Evolutionary conservation across 2,888 invertebrate genomes (phyloP), one percentile per base, ranked within the genome.

Genomic region (Macroteleia sp.): DNA sequence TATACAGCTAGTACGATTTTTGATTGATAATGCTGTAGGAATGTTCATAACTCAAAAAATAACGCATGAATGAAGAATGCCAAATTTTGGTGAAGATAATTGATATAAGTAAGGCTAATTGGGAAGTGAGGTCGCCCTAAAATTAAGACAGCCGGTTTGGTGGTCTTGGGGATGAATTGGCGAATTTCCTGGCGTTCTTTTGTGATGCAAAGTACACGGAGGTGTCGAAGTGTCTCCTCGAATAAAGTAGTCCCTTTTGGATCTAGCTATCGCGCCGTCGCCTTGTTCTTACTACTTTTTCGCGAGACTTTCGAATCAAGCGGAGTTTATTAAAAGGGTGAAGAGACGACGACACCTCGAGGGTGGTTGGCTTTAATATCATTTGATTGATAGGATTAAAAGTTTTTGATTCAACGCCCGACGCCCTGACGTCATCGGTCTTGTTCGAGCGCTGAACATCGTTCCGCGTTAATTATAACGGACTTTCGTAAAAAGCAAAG

Each of bases 331-430:
- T 88, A 88, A 88, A 89, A 87, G 88, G 87, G 88, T 87, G 83
- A 87, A 86, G 82, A 54, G 44, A n/a, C n/a, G n/a, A n/a, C n/a
- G n/a, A n/a, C n/a, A n/a, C n/a, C n/a, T 59, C 57, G 57, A 66
- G 76, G 78, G 78, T 61, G 74, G 64, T 75, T 70, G 59, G 64
- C 74, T 73, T 74, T 74, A 73, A 73, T 88, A 88, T 88, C 85
- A 83, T 86, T 88, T 88, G 87, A 89, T 89, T 88, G 87, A 87
- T 87, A 85, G 86, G 85, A 88, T 89, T 89, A 88, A 82, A 84
- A 83, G 76, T 86, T 84, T 84, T 81, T 69, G 80, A 81, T 83
- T 83, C 82, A 74, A 30, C 64, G 61, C 44, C 71, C 62, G 66
- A 50, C 70, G 71, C 75, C 64, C 50, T 46, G 36, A 69, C 74